These are phyloP conservation scores for Microchirus variegatus DNA, from an alignment of 2,797 vertebrate species.

Conservation along the genomic window DNA sequence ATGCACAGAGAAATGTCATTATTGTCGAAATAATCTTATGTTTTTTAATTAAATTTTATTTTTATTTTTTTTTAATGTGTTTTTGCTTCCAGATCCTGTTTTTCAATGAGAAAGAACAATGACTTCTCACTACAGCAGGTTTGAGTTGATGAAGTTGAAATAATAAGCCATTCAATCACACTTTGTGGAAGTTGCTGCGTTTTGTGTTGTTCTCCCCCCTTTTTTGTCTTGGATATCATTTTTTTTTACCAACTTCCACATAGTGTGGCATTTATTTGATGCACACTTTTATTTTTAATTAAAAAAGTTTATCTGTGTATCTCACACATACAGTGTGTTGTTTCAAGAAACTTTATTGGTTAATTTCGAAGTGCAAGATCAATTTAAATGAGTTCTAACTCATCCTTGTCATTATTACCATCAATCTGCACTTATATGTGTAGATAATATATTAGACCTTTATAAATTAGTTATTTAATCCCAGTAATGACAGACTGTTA, in stretches of 20 bases:
- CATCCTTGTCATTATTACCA: background rate
- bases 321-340: slow-evolving; percentile 26
- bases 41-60: no score
- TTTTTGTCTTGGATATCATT: slow-evolving; percentile 26
- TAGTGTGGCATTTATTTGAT: slow-evolving; percentile 28
- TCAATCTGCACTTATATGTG: background rate
- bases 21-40: background rate
- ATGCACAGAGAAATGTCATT: background rate
- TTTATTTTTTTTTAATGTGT: slow-evolving; percentile 13
- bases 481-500: slow-evolving; percentile 11
- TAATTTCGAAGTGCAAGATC: no score
- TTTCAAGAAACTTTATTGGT: slow-evolving; percentile 20
- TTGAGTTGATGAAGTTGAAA: slow-evolving; percentile 25
- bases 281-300: slow-evolving; percentile 30
- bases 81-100: slow-evolving; percentile 27
- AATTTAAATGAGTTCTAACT: background rate
- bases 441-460: no score
- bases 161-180: slow-evolving; percentile 27
- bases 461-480: background rate
- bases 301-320: slow-evolving; percentile 38
- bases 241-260: slow-evolving; percentile 45
- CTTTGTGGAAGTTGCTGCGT: slow-evolving; percentile 20
- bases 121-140: slow-evolving; percentile 48
- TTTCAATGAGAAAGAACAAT: slow-evolving; percentile 27
- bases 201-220: slow-evolving; percentile 21